phyloP scores from a whole-genome alignment of 1,140 invertebrate genomes.

The Apis mellifera region Amel_HAv3.1 CM009932.2:9083501-9084000 shows the following conservation, averaged over 20 bases:
- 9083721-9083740: conserved; percentile 21
- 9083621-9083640: neutral
- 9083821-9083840: conserved; percentile 9
- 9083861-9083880: neutral
- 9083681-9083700: neutral
- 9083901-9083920: neutral
- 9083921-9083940: neutral
- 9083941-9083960: neutral
- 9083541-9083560: neutral
- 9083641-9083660: neutral
- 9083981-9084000: neutral
- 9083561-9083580: neutral
- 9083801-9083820: conserved; percentile 39
- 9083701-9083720: conserved; percentile 43
- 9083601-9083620: neutral
- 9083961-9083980: neutral
- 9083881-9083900: conserved; percentile 10
- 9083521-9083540: neutral
- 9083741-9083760: conserved; percentile 42
- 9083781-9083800: conserved; percentile 39
- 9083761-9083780: conserved; percentile 5
- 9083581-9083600: neutral
- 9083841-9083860: conserved; percentile 34
- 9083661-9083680: neutral
- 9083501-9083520: neutral